Evolutionary conservation across 1,140 invertebrate species (phyloP), one percentile per base, ranked within the genome.

Genomic region (Caligus rogercresseyi): DNA sequence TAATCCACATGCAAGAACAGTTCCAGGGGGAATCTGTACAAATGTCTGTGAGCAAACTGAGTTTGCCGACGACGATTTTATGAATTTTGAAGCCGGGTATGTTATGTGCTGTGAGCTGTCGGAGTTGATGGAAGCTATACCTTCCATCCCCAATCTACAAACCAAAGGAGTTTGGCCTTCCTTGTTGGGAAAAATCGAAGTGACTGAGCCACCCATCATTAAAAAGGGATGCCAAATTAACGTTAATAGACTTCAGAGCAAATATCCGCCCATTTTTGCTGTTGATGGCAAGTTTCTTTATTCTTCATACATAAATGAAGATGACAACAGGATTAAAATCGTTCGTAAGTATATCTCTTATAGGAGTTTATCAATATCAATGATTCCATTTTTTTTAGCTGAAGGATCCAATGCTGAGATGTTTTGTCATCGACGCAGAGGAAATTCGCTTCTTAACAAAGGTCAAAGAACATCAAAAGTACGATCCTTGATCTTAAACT

Each of bases 341-440:
- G 31, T 43, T 43, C 31, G 31, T 43, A 43, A 43, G 31, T 43
- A 43, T 43, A 43, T 43, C 31, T 43, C n/a, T 43, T 7, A 43
- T 43, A n/a, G n/a, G n/a, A n/a, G n/a, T n/a, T n/a, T n/a, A n/a
- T 43, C 31, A 43, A 43, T 66, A 77, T 78, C 15, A 56, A 3
- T 20, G 24, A n/a, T 56, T 25, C 4, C 24, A 16, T 56, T 56
- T 20, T 21, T 56, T 11, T 11, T 21, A 56, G 54, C 16, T 2
- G 15, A 56, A 13, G 54, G 54, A 20, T 56, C 54, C n/a, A 56
- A n/a, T 20, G 54, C 24, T 2, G 54, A 56, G 20, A n/a, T 21
- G 16, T 20, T 16, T 56, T 56, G 54, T 25, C 54, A 56, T 13
- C 19, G 54, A 20, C 3, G 1, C 15, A 43, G 31, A n/a, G 31